Evolutionary conservation across 2,797 vertebrate species (phyloP), one percentile per base, ranked within the genome.

Genomic region (Pitangus sulphuratus): DNA sequence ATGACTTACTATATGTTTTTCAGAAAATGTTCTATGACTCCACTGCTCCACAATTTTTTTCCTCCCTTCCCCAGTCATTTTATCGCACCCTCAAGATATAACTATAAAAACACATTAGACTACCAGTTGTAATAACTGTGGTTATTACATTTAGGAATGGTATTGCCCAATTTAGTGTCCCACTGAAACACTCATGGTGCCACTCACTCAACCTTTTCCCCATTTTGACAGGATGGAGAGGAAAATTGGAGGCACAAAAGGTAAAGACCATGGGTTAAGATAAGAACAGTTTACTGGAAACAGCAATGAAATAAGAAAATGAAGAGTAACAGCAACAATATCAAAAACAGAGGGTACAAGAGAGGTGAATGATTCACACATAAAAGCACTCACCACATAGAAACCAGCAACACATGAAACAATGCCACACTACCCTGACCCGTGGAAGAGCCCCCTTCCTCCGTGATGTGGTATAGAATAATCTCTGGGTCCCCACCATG

Each of bases 391-490:
- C 19, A 8, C 31, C 26, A 8, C 0, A 0, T 14, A n/a, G 48
- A 48, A n/a, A 3, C 10, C 0, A 0, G 22, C 26, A 61, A 20
- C 5, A 8, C 3, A 6, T 3, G 7, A 76, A 48, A 19, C 19
- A 22, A 0, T 0, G 6, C 9, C 26, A 62, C 2, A 3, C 18
- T 7, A 21, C 9, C 9, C 7, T 3, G 4, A 19, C 3, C 3
- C 1, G 6, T 0, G 0, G 15, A 11, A 48, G 5, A 4, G 10
- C 3, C 10, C 6, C 31, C 6, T 56, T 50, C 6, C 7, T 16
- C 7, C 7, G 8, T 17, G 35, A 76, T 6, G 9, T 15, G 28
- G 2, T 21, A 37, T 0, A 50, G 42, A 69, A 76, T 4, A 76
- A n/a, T 9, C 10, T 62, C 40, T 14, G 22, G 26, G 12, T 40